Evolutionary conservation across 2,888 invertebrate genomes (phyloP), one percentile per base, ranked within the genome.

Genomic region (Epinotia bilunana): DNA sequence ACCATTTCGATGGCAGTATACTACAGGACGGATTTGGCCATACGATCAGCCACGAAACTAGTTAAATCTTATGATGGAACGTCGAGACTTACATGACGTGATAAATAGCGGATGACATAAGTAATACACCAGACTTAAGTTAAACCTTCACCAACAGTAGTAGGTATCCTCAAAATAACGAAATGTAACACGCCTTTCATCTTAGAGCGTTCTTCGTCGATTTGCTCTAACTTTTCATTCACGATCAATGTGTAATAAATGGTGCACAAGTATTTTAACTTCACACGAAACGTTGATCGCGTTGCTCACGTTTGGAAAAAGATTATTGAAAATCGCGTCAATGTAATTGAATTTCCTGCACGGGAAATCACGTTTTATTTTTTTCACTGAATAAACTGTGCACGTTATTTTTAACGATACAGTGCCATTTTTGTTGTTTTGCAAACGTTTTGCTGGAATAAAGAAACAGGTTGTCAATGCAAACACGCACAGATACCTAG

Each of bases 251-350:
- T n/a, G 53, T 53, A 60, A 43, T 60, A 60, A 60, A 60, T 69
- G 69, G 69, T n/a, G 69, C 62, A 60, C 49, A 63, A 53, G 28
- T 16, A 53, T 61, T 65, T 64, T 43, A 49, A 67, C 58, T 67
- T 18, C 49, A 69, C 69, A 43, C 60, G 11, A 23, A 33, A 64
- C 46, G 49, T 43, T 60, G 60, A 74, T 57, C 33, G 70, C 53
- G 69, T 49, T 58, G 64, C 70, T 64, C 70, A 63, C 69, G 63
- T 74, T 60, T 64, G 69, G 58, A 70, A 74, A 74, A 70, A 74
- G 74, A 74, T 74, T 74, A 74, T 64, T 64, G 74, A 64, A 70
- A 58, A 74, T 74, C 70, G 70, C 33, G 69, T 70, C 63, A 70
- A 64, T 74, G 58, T 70, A 64, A 74, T 74, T 74, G 58, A 60